phyloP scores from a whole-genome alignment of 2,888 invertebrate genomes.

The Rhingia rostrata region DNA sequence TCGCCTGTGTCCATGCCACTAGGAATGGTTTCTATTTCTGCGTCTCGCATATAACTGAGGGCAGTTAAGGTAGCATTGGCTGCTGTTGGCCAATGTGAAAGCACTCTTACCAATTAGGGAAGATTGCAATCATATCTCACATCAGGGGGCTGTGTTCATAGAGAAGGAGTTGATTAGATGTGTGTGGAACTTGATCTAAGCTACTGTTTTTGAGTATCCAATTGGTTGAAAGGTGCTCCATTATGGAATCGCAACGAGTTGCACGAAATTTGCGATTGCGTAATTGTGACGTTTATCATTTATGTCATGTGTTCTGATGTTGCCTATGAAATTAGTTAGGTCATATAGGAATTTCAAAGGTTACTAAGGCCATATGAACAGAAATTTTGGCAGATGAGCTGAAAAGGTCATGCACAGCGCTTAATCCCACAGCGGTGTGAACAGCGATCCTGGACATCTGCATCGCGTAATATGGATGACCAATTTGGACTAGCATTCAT shows the following conservation, averaged over 20 bases:
- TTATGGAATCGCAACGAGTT: constrained; percentile 34
- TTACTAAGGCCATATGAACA: too few species aligned
- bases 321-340: too few species aligned
- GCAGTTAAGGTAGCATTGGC: constrained; percentile 15
- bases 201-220: neutral
- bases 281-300: constrained; percentile 28
- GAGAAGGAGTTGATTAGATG: constrained; percentile 7
- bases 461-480: too few species aligned
- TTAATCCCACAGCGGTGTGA: too few species aligned
- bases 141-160: constrained; percentile 20
- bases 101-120: constrained; percentile 57
- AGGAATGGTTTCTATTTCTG: neutral
- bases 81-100: constrained; percentile 44
- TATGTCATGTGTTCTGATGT: too few species aligned
- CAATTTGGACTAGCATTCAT: too few species aligned
- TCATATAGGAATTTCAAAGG: too few species aligned
- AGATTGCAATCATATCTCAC: constrained; percentile 61
- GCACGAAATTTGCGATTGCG: constrained; percentile 41
- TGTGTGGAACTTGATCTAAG: neutral
- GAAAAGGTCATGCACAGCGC: too few species aligned
- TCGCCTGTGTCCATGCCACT: neutral
- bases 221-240: neutral
- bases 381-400: too few species aligned
- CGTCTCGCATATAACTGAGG: constrained; percentile 5
- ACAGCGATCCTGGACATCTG: too few species aligned